Evolutionary conservation across 2,888 invertebrate genomes (phyloP).

Genomic region (Meteorus colon): DNA sequence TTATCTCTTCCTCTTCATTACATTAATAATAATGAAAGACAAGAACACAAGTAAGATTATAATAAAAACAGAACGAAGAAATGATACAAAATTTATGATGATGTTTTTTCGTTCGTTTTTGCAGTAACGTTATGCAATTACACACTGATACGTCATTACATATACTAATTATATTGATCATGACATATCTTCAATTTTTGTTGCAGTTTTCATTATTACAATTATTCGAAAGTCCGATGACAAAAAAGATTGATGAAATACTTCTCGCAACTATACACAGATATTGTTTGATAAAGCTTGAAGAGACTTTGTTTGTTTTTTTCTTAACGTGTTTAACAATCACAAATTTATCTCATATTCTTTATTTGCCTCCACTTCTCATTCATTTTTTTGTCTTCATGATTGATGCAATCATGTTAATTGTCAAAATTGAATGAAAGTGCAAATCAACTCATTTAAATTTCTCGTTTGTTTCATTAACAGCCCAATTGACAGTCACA

Average conservation of each 20-base stretch:
- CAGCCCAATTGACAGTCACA: conserved; percentile 27
- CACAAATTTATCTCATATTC: conserved; percentile 34
- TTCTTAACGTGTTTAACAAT: conserved; percentile 34
- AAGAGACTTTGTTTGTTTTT: conserved; percentile 22
- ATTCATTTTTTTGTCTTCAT: conserved; percentile 14
- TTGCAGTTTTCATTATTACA: background rate
- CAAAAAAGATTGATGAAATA: conserved; percentile 66
- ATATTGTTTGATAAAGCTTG: conserved; percentile 18
- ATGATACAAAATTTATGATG: conserved; percentile 12
- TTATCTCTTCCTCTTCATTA: conserved; percentile 57
- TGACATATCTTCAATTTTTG: conserved; percentile 55
- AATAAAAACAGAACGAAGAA: conserved; percentile 70
- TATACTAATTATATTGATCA: conserved; percentile 48
- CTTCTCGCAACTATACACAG: conserved; percentile 58
- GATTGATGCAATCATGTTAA: conserved; percentile 18
- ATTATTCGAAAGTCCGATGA: conserved; percentile 50
- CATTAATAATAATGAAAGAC: conserved; percentile 72
- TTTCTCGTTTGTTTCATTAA: conserved; percentile 31
- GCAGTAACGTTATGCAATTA: conserved; percentile 58
- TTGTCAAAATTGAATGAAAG: conserved; percentile 23
- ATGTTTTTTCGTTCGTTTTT: background rate
- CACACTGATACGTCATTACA: conserved; percentile 50
- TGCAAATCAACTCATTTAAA: conserved; percentile 14
- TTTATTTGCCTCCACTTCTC: conserved; percentile 21
- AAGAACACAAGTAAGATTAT: conserved; percentile 70